A percentile compares a stretch with the other conserved stretches of the same genome.
These are phyloP conservation scores for Rhinichthys klamathensis DNA, from an alignment of 2,113 vertebrate species.

Conservation along the genomic window DNA sequence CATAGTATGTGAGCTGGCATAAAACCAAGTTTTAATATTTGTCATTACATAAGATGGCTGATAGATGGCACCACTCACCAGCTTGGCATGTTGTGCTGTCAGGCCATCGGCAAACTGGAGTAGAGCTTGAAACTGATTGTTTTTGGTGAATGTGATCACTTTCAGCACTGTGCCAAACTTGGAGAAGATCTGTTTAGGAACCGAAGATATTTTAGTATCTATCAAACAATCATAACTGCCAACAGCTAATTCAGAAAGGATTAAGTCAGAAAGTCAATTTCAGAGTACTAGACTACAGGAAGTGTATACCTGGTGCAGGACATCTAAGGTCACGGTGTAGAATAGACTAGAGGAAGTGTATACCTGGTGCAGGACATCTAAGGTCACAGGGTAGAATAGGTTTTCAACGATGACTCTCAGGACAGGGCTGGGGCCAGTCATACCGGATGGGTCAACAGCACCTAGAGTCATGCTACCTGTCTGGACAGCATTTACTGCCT, in stretches of 20 bases:
- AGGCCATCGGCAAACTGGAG: conserved; percentile 89
- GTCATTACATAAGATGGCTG: not conserved
- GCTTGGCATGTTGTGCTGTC: conserved; percentile 89
- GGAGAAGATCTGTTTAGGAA: conserved; percentile 86
- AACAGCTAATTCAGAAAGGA: not conserved
- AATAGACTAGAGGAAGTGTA: conserved; percentile 62
- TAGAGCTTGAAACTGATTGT: conserved; percentile 94
- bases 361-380: conserved; percentile 96
- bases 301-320: conserved; percentile 88
- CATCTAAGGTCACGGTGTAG: conserved; percentile 92
- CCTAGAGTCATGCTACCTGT: conserved; percentile 76
- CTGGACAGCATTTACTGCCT: conserved; percentile 85
- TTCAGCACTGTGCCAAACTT: conserved; percentile 94
- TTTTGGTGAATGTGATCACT: conserved; percentile 97
- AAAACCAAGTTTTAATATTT: not conserved
- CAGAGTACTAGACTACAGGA: not conserved
- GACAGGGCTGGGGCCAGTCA: conserved; percentile 83
- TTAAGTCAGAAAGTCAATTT: too few relatives aligned
- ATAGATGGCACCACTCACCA: conserved; percentile 78
- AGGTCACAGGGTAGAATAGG: conserved; percentile 91
- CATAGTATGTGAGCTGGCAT: not conserved
- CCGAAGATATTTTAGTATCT: not conserved
- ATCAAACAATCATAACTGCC: not conserved
- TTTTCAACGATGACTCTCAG: conserved; percentile 96
- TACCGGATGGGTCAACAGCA: conserved; percentile 75